Evolutionary conservation across 2,888 invertebrate species (phyloP).

Genomic region (Chrysomela aeneicollis): DNA sequence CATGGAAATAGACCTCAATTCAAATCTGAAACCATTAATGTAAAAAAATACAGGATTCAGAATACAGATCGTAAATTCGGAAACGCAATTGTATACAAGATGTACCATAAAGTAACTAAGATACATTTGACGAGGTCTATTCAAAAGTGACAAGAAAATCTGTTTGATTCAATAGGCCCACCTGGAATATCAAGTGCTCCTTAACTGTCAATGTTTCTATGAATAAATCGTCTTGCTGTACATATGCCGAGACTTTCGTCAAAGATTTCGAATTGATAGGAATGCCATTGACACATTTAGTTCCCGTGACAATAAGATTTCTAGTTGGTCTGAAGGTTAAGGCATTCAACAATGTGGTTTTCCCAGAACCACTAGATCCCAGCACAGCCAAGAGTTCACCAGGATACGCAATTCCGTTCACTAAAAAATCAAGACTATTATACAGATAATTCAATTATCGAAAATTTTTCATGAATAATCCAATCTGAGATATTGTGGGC

Average conservation of each 20-base stretch:
- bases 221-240: conserved; percentile 94
- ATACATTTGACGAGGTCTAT: too few relatives aligned
- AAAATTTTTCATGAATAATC: too few relatives aligned
- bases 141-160: too few relatives aligned
- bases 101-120: too few relatives aligned
- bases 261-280: conserved; percentile 75
- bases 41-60: too few relatives aligned
- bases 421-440: conserved; percentile 33
- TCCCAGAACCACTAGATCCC: conserved; percentile 93
- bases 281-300: conserved; percentile 76
- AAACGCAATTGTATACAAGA: too few relatives aligned
- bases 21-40: too few relatives aligned
- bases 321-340: conserved; percentile 82
- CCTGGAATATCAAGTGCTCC: conserved; percentile 90
- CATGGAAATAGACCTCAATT: too few relatives aligned
- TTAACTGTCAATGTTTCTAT: conserved; percentile 88
- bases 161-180: conserved; percentile 54
- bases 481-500: too few relatives aligned
- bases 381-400: conserved; percentile 88
- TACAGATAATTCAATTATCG: neutral
- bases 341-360: conserved; percentile 91
- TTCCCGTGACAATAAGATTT: conserved; percentile 71
- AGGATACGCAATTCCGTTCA: conserved; percentile 81
- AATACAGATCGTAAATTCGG: too few relatives aligned
- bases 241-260: conserved; percentile 85